phyloP scores from a whole-genome alignment of 2,888 invertebrate species.

The Octodonta nipae region DNA sequence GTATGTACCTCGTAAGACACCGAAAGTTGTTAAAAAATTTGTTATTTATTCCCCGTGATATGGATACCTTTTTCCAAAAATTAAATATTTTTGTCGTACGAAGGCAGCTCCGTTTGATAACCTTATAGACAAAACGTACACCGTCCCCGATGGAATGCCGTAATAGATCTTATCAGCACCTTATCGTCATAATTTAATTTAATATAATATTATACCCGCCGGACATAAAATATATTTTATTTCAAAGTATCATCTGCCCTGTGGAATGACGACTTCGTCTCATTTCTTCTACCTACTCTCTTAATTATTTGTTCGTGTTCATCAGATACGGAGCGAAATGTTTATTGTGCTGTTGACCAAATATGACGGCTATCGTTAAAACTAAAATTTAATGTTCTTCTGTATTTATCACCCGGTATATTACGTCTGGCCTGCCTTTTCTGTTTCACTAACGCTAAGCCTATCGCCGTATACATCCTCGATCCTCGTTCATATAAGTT shows the following conservation, averaged over 20 bases:
- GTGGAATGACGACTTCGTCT: conserved; percentile 9
- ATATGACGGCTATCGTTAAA: conserved; percentile 18
- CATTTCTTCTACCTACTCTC: conserved; percentile 11
- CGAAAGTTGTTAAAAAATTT: too few relatives aligned
- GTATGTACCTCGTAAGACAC: too few relatives aligned
- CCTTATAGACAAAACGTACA: too few relatives aligned
- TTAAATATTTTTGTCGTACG: too few relatives aligned
- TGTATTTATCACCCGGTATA: conserved; percentile 13
- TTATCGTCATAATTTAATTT: conserved; percentile 16
- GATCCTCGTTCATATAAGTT: too few relatives aligned
- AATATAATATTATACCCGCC: conserved; percentile 16
- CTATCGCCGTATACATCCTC: too few relatives aligned
- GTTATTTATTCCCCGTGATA: too few relatives aligned
- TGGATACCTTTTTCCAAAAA: too few relatives aligned
- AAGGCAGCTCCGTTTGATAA: too few relatives aligned
- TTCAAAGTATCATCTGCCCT: conserved; percentile 14
- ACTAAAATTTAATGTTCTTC: conserved; percentile 14
- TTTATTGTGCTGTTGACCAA: conserved; percentile 13
- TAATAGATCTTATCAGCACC: too few relatives aligned
- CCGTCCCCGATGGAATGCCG: too few relatives aligned
- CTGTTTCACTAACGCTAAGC: conserved; percentile 12
- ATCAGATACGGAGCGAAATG: conserved; percentile 13
- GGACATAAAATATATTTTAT: conserved; percentile 17
- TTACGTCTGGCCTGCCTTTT: conserved; percentile 11
- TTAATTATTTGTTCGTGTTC: conserved; percentile 18